phyloP scores from a whole-genome alignment of 2,797 vertebrate species.

The Oryzias dopingdopingensis region DNA sequence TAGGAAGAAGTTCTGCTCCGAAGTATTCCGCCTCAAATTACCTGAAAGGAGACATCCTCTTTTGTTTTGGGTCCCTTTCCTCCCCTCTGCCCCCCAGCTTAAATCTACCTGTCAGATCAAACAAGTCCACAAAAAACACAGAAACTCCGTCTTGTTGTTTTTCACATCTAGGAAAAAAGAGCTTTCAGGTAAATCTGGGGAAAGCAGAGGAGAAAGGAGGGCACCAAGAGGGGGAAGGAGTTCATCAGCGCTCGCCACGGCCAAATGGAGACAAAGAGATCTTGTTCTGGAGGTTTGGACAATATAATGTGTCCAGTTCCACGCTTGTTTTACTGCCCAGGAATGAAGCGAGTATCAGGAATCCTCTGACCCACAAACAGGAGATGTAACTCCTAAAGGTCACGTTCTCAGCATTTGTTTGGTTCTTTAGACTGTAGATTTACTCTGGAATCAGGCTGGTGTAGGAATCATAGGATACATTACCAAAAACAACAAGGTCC shows the following conservation, averaged over 20 bases:
- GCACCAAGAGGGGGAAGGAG: constrained; percentile 23
- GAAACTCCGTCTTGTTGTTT: constrained; percentile 19
- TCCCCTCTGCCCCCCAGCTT: constrained; percentile 70
- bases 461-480: too few species aligned
- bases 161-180: constrained; percentile 5
- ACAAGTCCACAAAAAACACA: constrained; percentile 56
- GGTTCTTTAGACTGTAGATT: too few species aligned
- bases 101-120: constrained; percentile 82
- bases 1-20: constrained; percentile 65
- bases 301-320: constrained; percentile 16
- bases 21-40: constrained; percentile 77
- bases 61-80: constrained; percentile 71
- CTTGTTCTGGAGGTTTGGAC: constrained; percentile 43
- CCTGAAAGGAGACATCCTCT: constrained; percentile 77
- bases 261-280: constrained; percentile 55
- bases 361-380: constrained; percentile 17
- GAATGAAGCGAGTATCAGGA: constrained; percentile 31
- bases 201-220: constrained; percentile 4
- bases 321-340: constrained; percentile 25
- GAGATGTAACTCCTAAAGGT: background rate
- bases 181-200: constrained; percentile 21
- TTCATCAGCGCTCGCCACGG: constrained; percentile 52
- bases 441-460: too few species aligned
- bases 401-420: too few species aligned
- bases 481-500: too few species aligned